Evolutionary conservation across 2,888 invertebrate genomes (phyloP), one percentile per base, ranked within the genome.

Genomic region (Stratiomys singularior): DNA sequence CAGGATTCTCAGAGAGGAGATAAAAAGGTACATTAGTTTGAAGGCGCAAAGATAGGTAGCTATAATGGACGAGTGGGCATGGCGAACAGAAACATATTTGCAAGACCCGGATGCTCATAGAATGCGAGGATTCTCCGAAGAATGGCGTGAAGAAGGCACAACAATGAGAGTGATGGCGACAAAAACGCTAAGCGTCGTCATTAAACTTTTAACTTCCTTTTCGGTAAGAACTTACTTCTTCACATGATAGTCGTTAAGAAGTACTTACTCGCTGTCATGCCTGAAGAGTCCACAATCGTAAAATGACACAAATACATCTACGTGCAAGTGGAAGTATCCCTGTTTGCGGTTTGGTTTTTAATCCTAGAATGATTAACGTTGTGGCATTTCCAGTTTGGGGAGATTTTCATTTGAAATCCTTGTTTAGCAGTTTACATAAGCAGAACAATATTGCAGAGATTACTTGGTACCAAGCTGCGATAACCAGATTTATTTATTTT

Each of bases 151-250:
- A 23, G 25, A 23, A 60, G 13, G 58, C 5, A 25, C 28, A 66
- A 37, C 66, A 37, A 66, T 18, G 66, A 7, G 11, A 66, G 7
- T 37, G 30, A 37, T 66, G 66, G 18, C 66, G 66, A 66, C 66
- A 66, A 69, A 46, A 69, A 69, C 30, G 44, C 66, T 66, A 37
- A 66, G 18, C 21, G 66, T 44, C 27, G 69, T 46, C 69, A 69
- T 66, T 66, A 69, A 69, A 69, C 69, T 69, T 69, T 69, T 69
- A 69, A 69, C 30, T 47, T 69, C 46, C 46, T 46, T 64, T 69
- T 47, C 23, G 3, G 23, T 23, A 15, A 47, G 18, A 69, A 69
- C 30, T 46, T 23, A 69, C 47, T 66, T 25, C 44, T 44, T 44
- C 27, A 69, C 30, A 69, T 69, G 69, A 47, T 69, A 47, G 69